phyloP scores from a whole-genome alignment of 2,888 invertebrate genomes.

The Drosophila nigricruria region DNA sequence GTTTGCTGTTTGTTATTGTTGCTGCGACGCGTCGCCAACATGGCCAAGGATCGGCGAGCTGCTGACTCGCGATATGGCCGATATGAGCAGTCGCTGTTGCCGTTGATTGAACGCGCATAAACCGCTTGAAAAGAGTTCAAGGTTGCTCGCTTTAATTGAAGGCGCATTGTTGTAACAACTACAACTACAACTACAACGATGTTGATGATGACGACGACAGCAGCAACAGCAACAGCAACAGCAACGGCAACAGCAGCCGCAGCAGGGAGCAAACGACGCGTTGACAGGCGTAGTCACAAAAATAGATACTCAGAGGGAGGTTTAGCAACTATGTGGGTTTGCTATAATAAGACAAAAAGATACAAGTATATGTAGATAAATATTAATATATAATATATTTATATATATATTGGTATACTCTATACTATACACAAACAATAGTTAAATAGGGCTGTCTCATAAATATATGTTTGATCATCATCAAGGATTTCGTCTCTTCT shows the following conservation, averaged over 20 bases:
- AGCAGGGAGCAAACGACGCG: conserved; percentile 58
- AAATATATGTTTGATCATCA: conserved; percentile 1
- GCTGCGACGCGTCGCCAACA: conserved; percentile 54
- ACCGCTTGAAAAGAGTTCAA: conserved; percentile 79
- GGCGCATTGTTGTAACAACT: conserved; percentile 74
- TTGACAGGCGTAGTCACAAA: conserved; percentile 73
- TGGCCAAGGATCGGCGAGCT: conserved; percentile 55
- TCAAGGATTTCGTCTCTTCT: conserved; percentile 5
- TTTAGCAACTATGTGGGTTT: conserved; percentile 35
- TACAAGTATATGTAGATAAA: background rate
- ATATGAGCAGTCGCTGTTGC: conserved; percentile 60
- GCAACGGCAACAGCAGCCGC: conserved; percentile 14
- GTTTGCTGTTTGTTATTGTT: conserved; percentile 44
- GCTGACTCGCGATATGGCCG: conserved; percentile 58
- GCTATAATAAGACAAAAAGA: conserved; percentile 4
- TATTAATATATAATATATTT: background rate
- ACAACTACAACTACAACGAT: conserved; percentile 26
- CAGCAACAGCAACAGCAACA: conserved; percentile 23
- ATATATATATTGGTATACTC: background rate
- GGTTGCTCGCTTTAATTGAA: conserved; percentile 79
- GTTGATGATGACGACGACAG: conserved; percentile 34
- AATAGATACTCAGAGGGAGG: conserved; percentile 63
- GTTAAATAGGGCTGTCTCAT: background rate
- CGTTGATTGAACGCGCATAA: conserved; percentile 71
- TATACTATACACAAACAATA: background rate